Conservation (phyloP, 2,888 invertebrate species). For the Oasisia sp. region DNA sequence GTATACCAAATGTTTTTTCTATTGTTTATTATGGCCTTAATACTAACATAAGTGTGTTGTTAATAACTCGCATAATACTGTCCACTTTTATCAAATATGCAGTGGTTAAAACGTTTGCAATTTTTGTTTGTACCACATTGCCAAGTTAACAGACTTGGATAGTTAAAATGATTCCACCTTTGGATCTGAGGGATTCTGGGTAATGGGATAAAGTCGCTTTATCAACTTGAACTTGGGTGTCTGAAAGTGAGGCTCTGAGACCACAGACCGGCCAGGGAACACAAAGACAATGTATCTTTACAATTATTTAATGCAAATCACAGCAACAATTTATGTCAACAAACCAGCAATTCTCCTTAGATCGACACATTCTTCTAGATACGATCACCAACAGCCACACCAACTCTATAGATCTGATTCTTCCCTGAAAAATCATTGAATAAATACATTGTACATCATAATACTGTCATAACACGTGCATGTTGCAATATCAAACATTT, state of each 20-base stretch:
- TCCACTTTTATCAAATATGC: no score
- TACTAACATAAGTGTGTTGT: no score
- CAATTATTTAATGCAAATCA: conserved; percentile 5
- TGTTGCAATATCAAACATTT: background rate
- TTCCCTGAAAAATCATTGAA: background rate
- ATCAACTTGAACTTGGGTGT: background rate
- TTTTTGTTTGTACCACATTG: no score
- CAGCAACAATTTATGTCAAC: background rate
- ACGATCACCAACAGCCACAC: background rate
- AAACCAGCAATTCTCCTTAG: background rate
- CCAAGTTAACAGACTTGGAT: no score
- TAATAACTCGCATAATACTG: no score
- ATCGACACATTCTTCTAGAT: background rate
- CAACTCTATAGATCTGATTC: background rate
- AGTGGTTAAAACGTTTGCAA: no score
- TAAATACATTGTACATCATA: background rate
- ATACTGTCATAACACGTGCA: background rate
- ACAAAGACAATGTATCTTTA: background rate
- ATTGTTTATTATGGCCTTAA: no score
- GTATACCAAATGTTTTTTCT: background rate
- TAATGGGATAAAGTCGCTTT: no score
- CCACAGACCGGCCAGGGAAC: background rate
- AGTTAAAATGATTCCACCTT: no score
- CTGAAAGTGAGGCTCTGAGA: background rate
- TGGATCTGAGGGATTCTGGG: no score